Evolutionary conservation across 2,797 vertebrate genomes (phyloP), one percentile per base, ranked within the genome.

Genomic region (Cossypha caffra): DNA sequence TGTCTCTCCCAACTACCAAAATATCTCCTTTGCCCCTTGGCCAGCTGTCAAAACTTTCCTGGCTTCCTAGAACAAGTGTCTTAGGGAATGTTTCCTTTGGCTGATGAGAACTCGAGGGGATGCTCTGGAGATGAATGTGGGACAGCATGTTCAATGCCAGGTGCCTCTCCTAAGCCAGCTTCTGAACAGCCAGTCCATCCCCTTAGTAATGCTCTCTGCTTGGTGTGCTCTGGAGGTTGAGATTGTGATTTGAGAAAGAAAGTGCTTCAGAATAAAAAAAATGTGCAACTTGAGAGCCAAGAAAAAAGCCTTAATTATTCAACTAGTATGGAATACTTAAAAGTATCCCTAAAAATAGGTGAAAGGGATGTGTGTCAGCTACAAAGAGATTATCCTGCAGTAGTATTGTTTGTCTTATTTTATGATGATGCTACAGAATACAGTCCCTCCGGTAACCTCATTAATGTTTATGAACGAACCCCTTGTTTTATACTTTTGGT

Each of bases 311-410:
- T 81, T 96, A 96, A 96, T 96, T 96, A 94, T 92, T 96, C 91
- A 88, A 86, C 57, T 92, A 88, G 72, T 91, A 96, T 88, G 58
- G 88, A 95, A 86, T 35, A 80, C 95, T 92, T 94, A 74, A 95
- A 97, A 96, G 89, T 88, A 96, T 95, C 94, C 85, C 94, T 96
- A 96, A 96, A 96, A 97, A 97, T 97, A 96, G 95, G 94, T 43
- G 68, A 93, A 74, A 82, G 37, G 66, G 78, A 77, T 92, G 78
- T 86, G 96, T 94, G 58, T 94, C 94, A 94, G 87, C 94, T 95
- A 91, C 89, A 96, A 96, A 96, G 89, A 93, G 87, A 95, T 97
- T 92, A 86, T 93, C 82, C 51, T 68, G 92, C 85, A 62, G 81
- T 96, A 86, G 54, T 86, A 62, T 48, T 78, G 43, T 89, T 94